A percentile compares a stretch with the other conserved stretches of the same genome.
Evolutionary conservation across 2,113 vertebrate species (phyloP).

Genomic region (Drymodes brunneopygia): DNA sequence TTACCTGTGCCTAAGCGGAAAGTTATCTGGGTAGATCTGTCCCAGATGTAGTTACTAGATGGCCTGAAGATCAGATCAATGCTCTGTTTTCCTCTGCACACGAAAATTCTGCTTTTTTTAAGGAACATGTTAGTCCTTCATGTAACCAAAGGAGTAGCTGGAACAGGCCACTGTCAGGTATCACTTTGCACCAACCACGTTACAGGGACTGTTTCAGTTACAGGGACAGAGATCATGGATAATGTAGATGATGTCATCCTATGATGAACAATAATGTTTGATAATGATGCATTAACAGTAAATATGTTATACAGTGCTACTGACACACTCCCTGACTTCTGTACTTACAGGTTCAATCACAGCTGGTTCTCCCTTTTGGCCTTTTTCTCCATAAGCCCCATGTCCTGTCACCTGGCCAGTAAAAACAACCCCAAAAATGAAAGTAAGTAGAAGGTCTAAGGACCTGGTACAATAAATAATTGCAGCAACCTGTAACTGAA

Average conservation of each 20-base stretch:
- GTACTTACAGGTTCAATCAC: conserved; percentile 94
- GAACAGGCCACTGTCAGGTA: neutral
- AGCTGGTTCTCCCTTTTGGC: conserved; percentile 93
- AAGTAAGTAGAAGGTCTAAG: neutral
- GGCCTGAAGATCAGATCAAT: neutral
- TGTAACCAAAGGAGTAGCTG: neutral
- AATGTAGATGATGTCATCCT: neutral
- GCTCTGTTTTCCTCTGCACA: neutral
- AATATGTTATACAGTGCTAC: neutral
- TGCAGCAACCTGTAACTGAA: neutral
- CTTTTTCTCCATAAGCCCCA: conserved; percentile 86
- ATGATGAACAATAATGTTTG: neutral
- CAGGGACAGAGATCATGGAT: neutral
- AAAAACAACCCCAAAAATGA: neutral
- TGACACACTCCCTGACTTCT: neutral
- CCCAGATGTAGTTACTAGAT: neutral
- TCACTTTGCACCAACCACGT: neutral
- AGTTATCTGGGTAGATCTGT: neutral
- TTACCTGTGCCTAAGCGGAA: neutral
- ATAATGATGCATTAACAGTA: neutral
- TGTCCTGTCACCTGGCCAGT: conserved; percentile 78
- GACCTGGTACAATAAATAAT: neutral
- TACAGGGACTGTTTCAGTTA: neutral
- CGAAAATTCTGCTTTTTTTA: neutral
- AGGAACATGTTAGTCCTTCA: neutral